Evolutionary conservation across 2,888 invertebrate species (phyloP), one percentile per base, ranked within the genome.

Genomic region (Mamestra brassicae): DNA sequence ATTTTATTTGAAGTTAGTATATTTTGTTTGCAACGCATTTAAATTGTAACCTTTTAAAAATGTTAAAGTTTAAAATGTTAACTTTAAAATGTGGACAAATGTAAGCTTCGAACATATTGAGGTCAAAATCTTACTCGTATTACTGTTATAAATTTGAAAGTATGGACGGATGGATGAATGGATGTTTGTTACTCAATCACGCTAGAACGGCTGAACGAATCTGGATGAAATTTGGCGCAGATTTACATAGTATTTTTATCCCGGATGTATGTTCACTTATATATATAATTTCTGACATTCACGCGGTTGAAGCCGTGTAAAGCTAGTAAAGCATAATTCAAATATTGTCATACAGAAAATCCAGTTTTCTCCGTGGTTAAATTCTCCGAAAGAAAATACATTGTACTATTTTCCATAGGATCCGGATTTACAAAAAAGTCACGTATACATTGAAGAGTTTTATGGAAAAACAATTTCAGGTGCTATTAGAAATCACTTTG

Each of bases 401-500:
- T 67, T 82, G 74, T 75, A 55, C 62, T 3, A 4, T 55, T 47
- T 15, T 67, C 15, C 34, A 47, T 58, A 54, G 2, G 8, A 36
- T 45, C 26, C 0, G 4, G 50, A 61, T 69, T 36, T n/a, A 70
- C 2, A 74, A 52, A 75, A 54, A 76, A 60, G 42, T 61, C 64
- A 61, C 65, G 61, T 66, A 36, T 36, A 36, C 7, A 62, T 54
- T 67, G 34, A 15, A 78, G 34, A 60, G 55, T 66, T 81, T 54
- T 50, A 66, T 61, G 58, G 66, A 74, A 69, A 74, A 72, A 38
- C 67, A 13, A 71, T 74, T 55, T 60, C 68, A 74, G 72, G 61
- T 69, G 68, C 68, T 66, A 76, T 82, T 68, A 65, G 70, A 76
- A 72, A 68, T 82, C 80, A 69, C 66, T 76, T 80, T 62, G 42